Conservation (phyloP, 2,888 invertebrate species). For the Druceiella hillmani region DNA sequence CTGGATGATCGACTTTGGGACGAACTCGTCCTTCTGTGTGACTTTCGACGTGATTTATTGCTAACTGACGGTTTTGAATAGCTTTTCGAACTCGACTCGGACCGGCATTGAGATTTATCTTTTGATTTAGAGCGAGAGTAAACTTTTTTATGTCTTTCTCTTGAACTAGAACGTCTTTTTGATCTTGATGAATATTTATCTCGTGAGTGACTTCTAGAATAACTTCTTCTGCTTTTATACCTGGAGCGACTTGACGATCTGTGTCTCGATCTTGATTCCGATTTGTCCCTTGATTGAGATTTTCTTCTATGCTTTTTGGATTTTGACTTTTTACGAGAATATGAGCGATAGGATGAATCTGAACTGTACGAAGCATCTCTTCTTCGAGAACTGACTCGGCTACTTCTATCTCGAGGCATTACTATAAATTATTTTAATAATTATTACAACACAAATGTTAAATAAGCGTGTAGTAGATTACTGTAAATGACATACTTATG, state of each 20-base stretch:
- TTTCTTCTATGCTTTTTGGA: slow-evolving; percentile 36
- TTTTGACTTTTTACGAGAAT: slow-evolving; percentile 40
- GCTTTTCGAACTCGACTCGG: slow-evolving; percentile 31
- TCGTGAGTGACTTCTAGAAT: slow-evolving; percentile 41
- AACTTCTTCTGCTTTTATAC: slow-evolving; percentile 36
- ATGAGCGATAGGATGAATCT: slow-evolving; percentile 33
- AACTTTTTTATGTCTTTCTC: slow-evolving; percentile 34
- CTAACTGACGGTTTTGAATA: too few species aligned
- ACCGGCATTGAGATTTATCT: slow-evolving; percentile 31
- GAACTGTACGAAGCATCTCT: slow-evolving; percentile 43
- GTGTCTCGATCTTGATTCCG: slow-evolving; percentile 33
- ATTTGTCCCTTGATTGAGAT: slow-evolving; percentile 40
- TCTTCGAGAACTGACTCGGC: slow-evolving; percentile 31
- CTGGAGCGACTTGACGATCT: slow-evolving; percentile 37
- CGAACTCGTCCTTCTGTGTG: slow-evolving; percentile 30
- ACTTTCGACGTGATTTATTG: too few species aligned
- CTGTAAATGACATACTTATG: too few species aligned
- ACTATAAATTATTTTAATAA: too few species aligned
- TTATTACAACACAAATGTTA: too few species aligned
- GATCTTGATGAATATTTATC: slow-evolving; percentile 41
- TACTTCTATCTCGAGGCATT: slow-evolving; percentile 46
- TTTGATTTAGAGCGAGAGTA: slow-evolving; percentile 36
- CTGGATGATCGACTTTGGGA: slow-evolving; percentile 38
- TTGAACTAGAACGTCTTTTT: slow-evolving; percentile 35
- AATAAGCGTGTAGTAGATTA: too few species aligned